Conservation (phyloP, 2,113 vertebrate genomes). For the Connochaetes taurinus region DNA sequence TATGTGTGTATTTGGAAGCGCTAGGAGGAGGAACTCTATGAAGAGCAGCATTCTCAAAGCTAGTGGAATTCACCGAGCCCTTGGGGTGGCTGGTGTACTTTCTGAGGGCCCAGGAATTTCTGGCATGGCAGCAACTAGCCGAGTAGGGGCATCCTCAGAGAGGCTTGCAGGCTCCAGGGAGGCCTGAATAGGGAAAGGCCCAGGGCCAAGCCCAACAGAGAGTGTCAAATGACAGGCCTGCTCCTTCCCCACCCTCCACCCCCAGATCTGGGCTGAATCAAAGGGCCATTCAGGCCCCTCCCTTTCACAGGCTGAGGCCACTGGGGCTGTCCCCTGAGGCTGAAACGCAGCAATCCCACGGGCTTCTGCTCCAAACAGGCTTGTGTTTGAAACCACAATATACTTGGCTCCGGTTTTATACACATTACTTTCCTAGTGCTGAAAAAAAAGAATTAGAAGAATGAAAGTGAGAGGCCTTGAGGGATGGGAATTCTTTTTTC, state of each 20-base stretch:
- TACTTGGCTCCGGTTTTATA: constrained; percentile 51
- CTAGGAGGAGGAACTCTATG: background rate
- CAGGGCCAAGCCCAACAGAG: background rate
- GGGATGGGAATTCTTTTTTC: constrained; percentile 52
- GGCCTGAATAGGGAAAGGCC: background rate
- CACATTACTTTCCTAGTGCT: constrained; percentile 42
- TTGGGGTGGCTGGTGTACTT: background rate
- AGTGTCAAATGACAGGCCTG: constrained; percentile 33
- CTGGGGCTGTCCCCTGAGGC: constrained; percentile 21
- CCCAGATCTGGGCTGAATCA: constrained; percentile 29
- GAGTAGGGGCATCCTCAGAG: background rate
- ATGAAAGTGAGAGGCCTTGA: constrained; percentile 43
- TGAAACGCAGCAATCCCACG: background rate
- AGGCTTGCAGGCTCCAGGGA: background rate
- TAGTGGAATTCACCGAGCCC: background rate
- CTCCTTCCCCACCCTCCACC: background rate
- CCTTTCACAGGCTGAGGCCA: background rate
- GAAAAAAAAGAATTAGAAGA: constrained; percentile 32
- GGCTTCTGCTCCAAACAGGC: constrained; percentile 18
- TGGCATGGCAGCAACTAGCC: background rate
- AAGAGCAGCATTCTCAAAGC: background rate
- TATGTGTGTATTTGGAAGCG: background rate
- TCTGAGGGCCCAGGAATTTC: constrained; percentile 15
- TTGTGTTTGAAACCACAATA: constrained; percentile 43
- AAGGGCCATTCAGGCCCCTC: constrained; percentile 59